phyloP scores from a whole-genome alignment of 2,113 vertebrate genomes.

The Pongo abelii region DNA sequence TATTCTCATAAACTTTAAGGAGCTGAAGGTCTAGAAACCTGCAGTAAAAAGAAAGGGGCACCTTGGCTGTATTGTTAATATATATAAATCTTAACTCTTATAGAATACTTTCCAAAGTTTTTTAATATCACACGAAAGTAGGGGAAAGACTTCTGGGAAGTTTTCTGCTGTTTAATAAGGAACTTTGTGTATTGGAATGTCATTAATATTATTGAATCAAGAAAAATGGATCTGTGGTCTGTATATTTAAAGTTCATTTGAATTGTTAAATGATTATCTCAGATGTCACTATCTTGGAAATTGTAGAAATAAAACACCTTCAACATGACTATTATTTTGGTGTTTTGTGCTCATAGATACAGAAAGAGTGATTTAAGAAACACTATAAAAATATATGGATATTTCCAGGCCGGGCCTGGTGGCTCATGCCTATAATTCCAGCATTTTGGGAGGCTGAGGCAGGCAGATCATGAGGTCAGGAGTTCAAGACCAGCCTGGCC shows the following conservation, averaged over 20 bases:
- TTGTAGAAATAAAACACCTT: background rate
- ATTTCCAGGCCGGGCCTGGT: background rate
- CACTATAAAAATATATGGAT: background rate
- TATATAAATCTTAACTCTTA: background rate
- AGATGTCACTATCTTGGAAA: background rate
- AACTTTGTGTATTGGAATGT: background rate
- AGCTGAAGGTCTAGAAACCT: background rate
- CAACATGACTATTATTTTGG: background rate
- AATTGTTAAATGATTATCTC: background rate
- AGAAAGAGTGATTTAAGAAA: background rate
- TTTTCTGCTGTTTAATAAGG: slow-evolving; percentile 22
- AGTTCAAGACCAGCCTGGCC: too few species aligned
- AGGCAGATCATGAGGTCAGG: too few species aligned
- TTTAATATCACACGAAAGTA: background rate
- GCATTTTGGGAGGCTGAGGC: too few species aligned
- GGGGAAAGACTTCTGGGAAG: background rate
- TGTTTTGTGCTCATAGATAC: background rate
- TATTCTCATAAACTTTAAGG: slow-evolving; percentile 20
- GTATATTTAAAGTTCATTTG: background rate
- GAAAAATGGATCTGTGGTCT: slow-evolving; percentile 3
- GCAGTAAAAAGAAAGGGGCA: background rate
- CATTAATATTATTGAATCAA: background rate
- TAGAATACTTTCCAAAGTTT: background rate
- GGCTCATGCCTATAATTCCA: too few species aligned
- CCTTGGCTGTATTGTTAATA: background rate